Evolutionary conservation across 1,140 invertebrate species (phyloP), one percentile per base, ranked within the genome.

Genomic region (Drosophila kohkoa): DNA sequence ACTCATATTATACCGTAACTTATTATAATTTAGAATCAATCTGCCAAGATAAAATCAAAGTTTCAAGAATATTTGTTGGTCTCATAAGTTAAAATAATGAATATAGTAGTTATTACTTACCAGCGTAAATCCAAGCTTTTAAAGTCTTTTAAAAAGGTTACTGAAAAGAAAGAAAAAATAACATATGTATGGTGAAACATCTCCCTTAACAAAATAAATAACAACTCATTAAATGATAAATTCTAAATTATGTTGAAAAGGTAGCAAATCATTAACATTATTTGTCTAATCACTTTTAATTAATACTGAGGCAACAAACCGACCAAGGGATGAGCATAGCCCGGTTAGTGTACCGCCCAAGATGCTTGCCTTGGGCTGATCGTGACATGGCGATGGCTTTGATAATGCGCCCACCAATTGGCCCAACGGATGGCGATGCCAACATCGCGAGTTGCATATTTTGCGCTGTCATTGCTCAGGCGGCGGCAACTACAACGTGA

Each of bases 341-440:
- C 38, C 64, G 38, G 38, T 73, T 60, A 13, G 20, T 38, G 64
- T 46, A 60, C 55, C 70, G 70, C 64, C 64, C 64, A 59, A 59
- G 52, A 25, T 66, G 69, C 77, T 55, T 70, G 51, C 46, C 46
- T 67, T 63, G 69, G 46, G 43, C 62, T 69, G 72, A 70, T 83
- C 79, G 81, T 81, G 81, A 58, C 69, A 65, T 80, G 64, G 70
- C 67, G 77, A 81, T 85, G 74, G 69, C 69, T 80, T 85, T 83
- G 81, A 83, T 83, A 77, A 66, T 73, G 68, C 69, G 81, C 73
- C 62, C 81, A 73, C 41, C 66, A 69, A 82, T 77, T 83, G 73
- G 81, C 68, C 70, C 79, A 82, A 66, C 72, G 79, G 79, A 82
- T 66, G 55, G 55, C 43, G 51, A 57, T 35, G 38, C 16, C 63